Percentiles rank a stretch among this genome's conserved stretches.
These are phyloP conservation scores for Coleophora flavipennella DNA, from an alignment of 2,888 invertebrate species.

Conservation along the genomic window DNA sequence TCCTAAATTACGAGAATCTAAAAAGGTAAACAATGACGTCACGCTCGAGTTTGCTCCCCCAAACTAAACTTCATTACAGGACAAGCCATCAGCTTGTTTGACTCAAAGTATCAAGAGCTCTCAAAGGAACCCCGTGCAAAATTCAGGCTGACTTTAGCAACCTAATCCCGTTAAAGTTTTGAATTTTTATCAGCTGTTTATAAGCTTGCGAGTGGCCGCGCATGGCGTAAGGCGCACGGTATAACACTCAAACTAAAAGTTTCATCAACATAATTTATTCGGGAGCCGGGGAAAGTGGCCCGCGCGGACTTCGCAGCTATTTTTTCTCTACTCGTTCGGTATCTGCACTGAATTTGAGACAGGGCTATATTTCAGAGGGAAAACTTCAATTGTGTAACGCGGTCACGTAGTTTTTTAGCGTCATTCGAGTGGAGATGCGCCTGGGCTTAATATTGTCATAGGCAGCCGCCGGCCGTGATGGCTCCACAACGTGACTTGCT, in stretches of 20 bases:
- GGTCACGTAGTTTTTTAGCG: conserved; percentile 64
- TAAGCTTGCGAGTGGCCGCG: conserved; percentile 31
- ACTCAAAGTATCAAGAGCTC: neutral
- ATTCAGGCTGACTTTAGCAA: conserved; percentile 3
- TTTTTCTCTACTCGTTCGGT: conserved; percentile 54
- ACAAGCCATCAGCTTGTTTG: too few species aligned
- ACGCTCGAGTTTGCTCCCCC: too few species aligned
- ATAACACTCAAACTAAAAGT: conserved; percentile 53
- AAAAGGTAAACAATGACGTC: too few species aligned
- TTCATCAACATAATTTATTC: conserved; percentile 67
- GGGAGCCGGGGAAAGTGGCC: conserved; percentile 47
- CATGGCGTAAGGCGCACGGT: conserved; percentile 32
- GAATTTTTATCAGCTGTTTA: conserved; percentile 37
- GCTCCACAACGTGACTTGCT: conserved; percentile 26
- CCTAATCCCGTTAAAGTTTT: conserved; percentile 21
- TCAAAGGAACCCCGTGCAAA: conserved; percentile 6
- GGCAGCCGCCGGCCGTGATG: conserved; percentile 25
- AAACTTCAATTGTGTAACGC: conserved; percentile 46
- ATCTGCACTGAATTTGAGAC: conserved; percentile 44
- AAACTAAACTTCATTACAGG: too few species aligned
- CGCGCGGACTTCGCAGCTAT: conserved; percentile 38
- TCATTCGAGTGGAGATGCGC: conserved; percentile 56
- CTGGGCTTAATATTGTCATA: conserved; percentile 64
- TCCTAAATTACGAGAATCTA: too few species aligned
- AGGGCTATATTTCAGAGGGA: conserved; percentile 48